Evolutionary conservation across 2,797 vertebrate species (phyloP).

Genomic region (Thamnophis elegans): DNA sequence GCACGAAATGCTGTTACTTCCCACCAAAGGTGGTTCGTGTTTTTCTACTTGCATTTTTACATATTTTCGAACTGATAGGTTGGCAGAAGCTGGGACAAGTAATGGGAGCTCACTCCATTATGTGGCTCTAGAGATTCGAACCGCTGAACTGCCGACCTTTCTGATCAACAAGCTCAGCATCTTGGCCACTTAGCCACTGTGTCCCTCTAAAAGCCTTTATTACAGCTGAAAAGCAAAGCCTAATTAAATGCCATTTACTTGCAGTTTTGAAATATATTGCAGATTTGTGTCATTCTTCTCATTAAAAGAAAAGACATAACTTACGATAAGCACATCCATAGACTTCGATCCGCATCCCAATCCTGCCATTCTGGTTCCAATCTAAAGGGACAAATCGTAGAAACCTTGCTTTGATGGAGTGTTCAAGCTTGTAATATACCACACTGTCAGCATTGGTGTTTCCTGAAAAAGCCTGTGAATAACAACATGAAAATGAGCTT

Average conservation of each 20-base stretch:
- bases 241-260: conserved; percentile 28
- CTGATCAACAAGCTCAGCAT: no score
- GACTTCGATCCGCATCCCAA: conserved; percentile 88
- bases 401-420: conserved; percentile 83
- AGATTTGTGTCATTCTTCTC: not conserved
- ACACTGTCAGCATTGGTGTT: conserved; percentile 93
- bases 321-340: conserved; percentile 91
- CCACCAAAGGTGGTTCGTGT: no score
- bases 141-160: no score
- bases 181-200: no score
- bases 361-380: conserved; percentile 88
- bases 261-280: not conserved
- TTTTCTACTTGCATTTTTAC: no score
- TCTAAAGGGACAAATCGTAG: conserved; percentile 85
- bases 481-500: not conserved
- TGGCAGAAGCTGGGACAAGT: no score
- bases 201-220: not conserved
- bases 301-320: conserved; percentile 57
- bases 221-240: not conserved
- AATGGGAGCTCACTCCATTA: no score
- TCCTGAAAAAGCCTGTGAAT: conserved; percentile 84
- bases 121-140: no score
- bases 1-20: no score
- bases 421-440: conserved; percentile 85
- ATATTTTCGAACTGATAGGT: no score